A percentile compares a stretch with the other conserved stretches of the same genome.
Evolutionary conservation across 2,797 vertebrate genomes (phyloP).

Genomic region (Nothura maculosa): DNA sequence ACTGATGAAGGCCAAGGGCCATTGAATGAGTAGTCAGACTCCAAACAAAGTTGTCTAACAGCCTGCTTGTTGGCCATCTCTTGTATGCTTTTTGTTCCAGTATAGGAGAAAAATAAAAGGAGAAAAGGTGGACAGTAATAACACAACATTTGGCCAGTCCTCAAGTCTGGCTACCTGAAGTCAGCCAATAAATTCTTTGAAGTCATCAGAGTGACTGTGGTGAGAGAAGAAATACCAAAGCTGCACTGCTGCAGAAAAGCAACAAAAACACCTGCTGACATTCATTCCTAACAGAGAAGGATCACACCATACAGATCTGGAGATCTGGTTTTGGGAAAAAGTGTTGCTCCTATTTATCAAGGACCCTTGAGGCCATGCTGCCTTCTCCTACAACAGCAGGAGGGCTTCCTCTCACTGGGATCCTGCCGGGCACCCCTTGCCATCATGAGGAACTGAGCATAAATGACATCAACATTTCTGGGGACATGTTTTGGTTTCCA

Average conservation of each 20-base stretch:
- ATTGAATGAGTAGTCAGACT: not conserved
- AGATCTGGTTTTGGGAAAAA: not conserved
- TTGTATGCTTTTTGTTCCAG: not conserved
- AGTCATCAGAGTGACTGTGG: not conserved
- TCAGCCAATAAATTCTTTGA: not conserved
- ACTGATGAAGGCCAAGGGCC: not conserved
- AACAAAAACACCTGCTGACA: not conserved
- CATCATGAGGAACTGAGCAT: not conserved
- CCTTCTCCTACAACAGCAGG: not conserved
- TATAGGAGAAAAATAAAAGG: not conserved
- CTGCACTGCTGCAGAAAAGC: not conserved
- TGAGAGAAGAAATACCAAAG: not conserved
- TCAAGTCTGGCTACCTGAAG: not conserved
- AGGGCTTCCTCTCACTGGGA: not conserved
- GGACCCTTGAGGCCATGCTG: not conserved
- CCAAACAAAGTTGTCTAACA: not conserved
- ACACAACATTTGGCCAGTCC: not conserved
- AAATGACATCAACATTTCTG: not conserved
- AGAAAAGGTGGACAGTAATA: not conserved
- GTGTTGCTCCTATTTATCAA: not conserved
- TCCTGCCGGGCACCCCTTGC: not conserved
- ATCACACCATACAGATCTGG: not conserved
- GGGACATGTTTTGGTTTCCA: not conserved
- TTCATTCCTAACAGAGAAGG: not conserved
- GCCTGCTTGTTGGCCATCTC: fast-evolving